Base-by-base conservation (phyloP, 2,888 invertebrate genomes). In the Drosophila atripex region DNA sequence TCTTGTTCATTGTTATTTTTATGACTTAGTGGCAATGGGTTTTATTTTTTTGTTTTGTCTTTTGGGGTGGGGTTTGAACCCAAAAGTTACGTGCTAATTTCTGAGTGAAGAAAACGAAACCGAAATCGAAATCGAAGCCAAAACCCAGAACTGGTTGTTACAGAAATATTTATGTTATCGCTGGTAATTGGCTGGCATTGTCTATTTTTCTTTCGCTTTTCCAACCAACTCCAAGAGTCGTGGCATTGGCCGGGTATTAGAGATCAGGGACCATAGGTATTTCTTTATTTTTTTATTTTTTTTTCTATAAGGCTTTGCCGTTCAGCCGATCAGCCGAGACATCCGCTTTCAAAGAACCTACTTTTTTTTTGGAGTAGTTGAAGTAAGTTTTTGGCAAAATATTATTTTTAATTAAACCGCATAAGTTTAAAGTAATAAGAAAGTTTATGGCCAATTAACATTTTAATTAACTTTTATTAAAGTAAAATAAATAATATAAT, bases 121-220 rank as follows among this genome's bases (percentile, higher is more conserved):
- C 28, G 69, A 68, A 69, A 53, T 28, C 32, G 39, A 54, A 28
- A 59, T 47, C 23, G 30, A 12, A 12, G 12, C 12, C 4, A 12
- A 35, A 35, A 8, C 61, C 61, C 23, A 71, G 73, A 78, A 86
- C 86, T 75, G 83, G 71, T 82, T 78, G 75, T 83, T 79, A 77
- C 77, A 80, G 70, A 80, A 73, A 68, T 75, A 61, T 77, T 57
- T 78, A n/a, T 72, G 77, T 80, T 80, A 82, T 86, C 80, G 73
- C 79, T 72, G 79, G 80, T 83, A 80, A 80, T 86, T 80, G 80
- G 77, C 71, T 65, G 66, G 71, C 83, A 86, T 82, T 80, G 80
- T 75, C 35, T 65, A 45, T 64, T 64, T 64, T 63, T 63, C 45
- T 51, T 30, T 11, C 35, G 64, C 46, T 54, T 55, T 55, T 53